Evolutionary conservation across 2,888 invertebrate genomes (phyloP).

Genomic region (Toxonevra muliebris): DNA sequence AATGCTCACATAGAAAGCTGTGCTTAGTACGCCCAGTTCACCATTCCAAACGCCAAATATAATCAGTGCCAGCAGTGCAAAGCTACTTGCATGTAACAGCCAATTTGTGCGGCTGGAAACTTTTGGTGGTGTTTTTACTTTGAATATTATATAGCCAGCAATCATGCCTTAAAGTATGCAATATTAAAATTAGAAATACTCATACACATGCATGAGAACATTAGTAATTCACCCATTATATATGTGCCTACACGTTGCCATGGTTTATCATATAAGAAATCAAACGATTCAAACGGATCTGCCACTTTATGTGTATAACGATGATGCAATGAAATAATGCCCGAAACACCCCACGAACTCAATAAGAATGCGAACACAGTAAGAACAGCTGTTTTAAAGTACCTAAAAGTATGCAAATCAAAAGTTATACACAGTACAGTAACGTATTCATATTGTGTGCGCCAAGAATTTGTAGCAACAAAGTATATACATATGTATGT

Average conservation of each 20-base stretch:
- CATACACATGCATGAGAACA: background rate
- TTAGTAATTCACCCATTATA: constrained; percentile 71
- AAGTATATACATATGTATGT: background rate
- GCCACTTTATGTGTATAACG: constrained; percentile 80
- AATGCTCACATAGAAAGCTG: constrained; percentile 79
- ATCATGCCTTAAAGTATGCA: constrained; percentile 69
- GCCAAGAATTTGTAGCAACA: background rate
- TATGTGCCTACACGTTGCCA: constrained; percentile 85
- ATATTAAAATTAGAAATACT: background rate
- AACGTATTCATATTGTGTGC: background rate
- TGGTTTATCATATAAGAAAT: constrained; percentile 84
- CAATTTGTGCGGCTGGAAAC: constrained; percentile 69
- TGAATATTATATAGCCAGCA: constrained; percentile 77
- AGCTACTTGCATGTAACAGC: constrained; percentile 70
- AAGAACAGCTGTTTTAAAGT: constrained; percentile 72
- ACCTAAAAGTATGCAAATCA: constrained; percentile 62
- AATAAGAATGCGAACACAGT: constrained; percentile 71
- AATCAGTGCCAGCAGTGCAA: constrained; percentile 71
- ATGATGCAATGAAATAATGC: constrained; percentile 77
- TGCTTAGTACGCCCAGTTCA: constrained; percentile 72
- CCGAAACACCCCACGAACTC: constrained; percentile 80
- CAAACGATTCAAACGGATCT: constrained; percentile 84
- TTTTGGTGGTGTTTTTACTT: constrained; percentile 72
- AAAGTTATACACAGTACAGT: background rate
- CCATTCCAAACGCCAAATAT: constrained; percentile 77